These are phyloP conservation scores for Coregonus sp. DNA, from an alignment of 2,797 vertebrate genomes.

Conservation along the genomic window DNA sequence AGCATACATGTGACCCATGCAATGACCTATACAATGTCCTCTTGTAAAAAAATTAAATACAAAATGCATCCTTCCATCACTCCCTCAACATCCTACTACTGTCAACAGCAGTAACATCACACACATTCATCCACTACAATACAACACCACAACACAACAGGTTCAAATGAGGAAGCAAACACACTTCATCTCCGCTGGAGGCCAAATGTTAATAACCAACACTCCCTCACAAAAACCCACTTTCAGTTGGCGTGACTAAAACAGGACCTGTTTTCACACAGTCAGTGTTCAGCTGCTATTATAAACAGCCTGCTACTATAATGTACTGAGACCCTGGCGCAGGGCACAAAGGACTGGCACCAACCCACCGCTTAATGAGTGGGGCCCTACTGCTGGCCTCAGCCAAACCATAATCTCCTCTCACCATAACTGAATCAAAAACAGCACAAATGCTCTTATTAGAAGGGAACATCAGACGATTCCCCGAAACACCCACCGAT, in stretches of 20 bases:
- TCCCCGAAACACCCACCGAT: conserved; percentile 56
- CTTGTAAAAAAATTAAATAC: too few relatives aligned
- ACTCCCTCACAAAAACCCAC: conserved; percentile 25
- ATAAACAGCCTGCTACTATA: conserved; percentile 61
- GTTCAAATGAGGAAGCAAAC: conserved; percentile 2
- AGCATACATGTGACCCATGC: too few relatives aligned
- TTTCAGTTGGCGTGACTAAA: conserved; percentile 50
- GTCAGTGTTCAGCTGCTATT: conserved; percentile 37
- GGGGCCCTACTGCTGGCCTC: conserved; percentile 62
- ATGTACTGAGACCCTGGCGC: conserved; percentile 68
- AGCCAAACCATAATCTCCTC: conserved; percentile 73
- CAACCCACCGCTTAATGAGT: conserved; percentile 73
- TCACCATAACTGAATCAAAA: conserved; percentile 73
- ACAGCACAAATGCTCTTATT: conserved; percentile 71
- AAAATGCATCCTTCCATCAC: conserved; percentile 10
- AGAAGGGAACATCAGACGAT: conserved; percentile 66
- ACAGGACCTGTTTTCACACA: conserved; percentile 40
- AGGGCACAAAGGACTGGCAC: conserved; percentile 66
- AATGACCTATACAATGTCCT: too few relatives aligned
- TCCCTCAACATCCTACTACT: conserved; percentile 26
- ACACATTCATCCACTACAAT: neutral
- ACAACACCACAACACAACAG: conserved; percentile 1
- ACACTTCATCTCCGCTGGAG: conserved; percentile 21
- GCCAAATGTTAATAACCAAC: conserved; percentile 52
- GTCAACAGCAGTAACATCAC: neutral